Base-by-base conservation (phyloP, 2,888 invertebrate genomes). In the Chamaedrilus cognettii region DNA sequence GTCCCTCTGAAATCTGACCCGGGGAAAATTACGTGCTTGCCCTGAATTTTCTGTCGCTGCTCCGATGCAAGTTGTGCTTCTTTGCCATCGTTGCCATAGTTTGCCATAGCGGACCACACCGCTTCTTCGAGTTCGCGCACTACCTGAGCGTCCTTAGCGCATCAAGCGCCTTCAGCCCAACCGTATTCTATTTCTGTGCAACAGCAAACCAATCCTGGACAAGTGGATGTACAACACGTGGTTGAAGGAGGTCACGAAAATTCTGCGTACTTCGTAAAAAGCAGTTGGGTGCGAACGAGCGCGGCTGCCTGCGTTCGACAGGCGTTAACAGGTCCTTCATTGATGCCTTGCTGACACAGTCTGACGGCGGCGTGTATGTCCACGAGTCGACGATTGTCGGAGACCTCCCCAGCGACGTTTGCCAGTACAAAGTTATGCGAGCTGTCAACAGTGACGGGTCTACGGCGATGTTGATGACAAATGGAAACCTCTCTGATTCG, bases 361-460 rank as follows among this genome's bases (percentile, higher is more conserved):
- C 73, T n/a, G n/a, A n/a, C 42, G 80, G 81, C 23, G 81, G 80
- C 4, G 70, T 79, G 19, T 80, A 73, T 52, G 63, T 81, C 28
- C 69, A 73, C 32, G 74, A 76, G 50, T 65, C 75, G 42, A 74
- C 77, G 1, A 68, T 74, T 11, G 15, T 74, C 2, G 33, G 57
- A 3, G 50, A 57, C 7, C 67, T 66, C 33, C 73, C 74, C 3
- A 4, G 65, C 11, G 28, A 62, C 3, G 50, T 56, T 19, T 55
- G 71, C 7, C 60, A 55, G 5, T 50, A 58, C 26, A 58, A 56
- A 55, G 28, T 71, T 28, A 62, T 74, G 11, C 34, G 69, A 61
- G 73, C 65, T 7, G 2, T 71, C 30, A 51, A 70, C 31, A n/a
- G 30, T 23, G 49, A 15, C 1, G 58, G 35, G 15, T 60, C 51